Evolutionary conservation across 1,140 invertebrate species (phyloP).

Genomic region (Diorhabda carinulata): DNA sequence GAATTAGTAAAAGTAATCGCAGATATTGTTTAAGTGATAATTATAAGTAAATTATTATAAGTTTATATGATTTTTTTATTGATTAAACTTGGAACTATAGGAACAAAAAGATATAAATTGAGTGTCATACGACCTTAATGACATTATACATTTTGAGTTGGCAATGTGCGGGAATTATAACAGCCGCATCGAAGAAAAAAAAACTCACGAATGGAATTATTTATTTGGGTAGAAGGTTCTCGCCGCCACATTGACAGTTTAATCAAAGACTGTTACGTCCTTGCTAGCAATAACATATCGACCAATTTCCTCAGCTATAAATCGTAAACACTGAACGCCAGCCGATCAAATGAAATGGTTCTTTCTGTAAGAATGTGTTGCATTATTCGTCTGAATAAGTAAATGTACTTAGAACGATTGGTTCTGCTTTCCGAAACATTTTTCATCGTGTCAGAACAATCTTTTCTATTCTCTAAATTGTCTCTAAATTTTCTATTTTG

Average conservation of each 20-base stretch:
- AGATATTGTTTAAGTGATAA: too few relatives aligned
- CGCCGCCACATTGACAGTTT: conserved; percentile 17
- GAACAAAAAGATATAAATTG: too few relatives aligned
- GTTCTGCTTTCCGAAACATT: conserved; percentile 1
- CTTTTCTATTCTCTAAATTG: too few relatives aligned
- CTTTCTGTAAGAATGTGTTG: conserved; percentile 4
- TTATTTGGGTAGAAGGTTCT: conserved; percentile 9
- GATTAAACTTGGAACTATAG: too few relatives aligned
- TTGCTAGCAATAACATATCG: conserved; percentile 13
- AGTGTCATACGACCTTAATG: too few relatives aligned
- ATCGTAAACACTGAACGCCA: conserved; percentile 12
- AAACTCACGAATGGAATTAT: conserved; percentile 11
- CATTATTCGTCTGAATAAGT: conserved; percentile 2
- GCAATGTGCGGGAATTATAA: too few relatives aligned
- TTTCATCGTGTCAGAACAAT: neutral
- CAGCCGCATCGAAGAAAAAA: neutral
- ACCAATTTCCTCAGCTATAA: conserved; percentile 17
- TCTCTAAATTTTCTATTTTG: too few relatives aligned
- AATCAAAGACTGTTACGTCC: conserved; percentile 14
- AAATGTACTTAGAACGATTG: conserved; percentile 1
- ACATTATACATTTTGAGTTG: too few relatives aligned
- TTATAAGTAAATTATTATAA: too few relatives aligned
- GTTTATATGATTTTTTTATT: too few relatives aligned
- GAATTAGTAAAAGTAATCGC: too few relatives aligned
- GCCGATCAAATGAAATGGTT: conserved; percentile 7